These are phyloP conservation scores for Malurus melanocephalus DNA, from an alignment of 2,113 vertebrate species.

Conservation along the genomic window DNA sequence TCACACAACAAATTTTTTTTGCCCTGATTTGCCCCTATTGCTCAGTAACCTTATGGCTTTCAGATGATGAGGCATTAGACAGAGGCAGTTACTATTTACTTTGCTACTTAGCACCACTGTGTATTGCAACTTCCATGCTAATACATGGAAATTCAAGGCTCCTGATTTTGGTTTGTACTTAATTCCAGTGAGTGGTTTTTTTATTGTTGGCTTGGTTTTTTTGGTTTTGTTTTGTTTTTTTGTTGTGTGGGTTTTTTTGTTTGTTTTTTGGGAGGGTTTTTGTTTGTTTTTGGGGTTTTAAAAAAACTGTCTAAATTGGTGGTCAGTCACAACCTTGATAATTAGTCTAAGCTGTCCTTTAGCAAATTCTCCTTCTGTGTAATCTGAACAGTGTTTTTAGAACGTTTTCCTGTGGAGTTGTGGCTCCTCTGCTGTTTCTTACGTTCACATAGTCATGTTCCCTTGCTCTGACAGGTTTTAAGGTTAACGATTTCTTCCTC, in stretches of 20 bases:
- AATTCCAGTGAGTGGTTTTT: not conserved
- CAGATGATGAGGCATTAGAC: not conserved
- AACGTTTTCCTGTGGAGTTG: not conserved
- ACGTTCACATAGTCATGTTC: not conserved
- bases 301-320: not conserved
- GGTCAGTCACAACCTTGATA: not conserved
- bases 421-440: not conserved
- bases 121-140: not conserved
- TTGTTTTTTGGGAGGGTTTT: no score
- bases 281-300: no score
- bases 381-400: not conserved
- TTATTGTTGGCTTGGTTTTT: not conserved
- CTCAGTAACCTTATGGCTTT: not conserved
- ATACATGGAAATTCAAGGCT: not conserved
- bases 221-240: not conserved
- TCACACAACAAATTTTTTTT: not conserved
- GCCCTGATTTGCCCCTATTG: not conserved
- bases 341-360: not conserved
- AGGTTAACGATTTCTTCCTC: not conserved
- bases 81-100: not conserved
- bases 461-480: not conserved
- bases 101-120: not conserved
- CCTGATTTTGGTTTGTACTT: not conserved
- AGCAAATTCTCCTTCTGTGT: not conserved
- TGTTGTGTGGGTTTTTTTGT: not conserved